phyloP scores from a whole-genome alignment of 2,113 vertebrate species.

The Struthidea cinerea region DNA sequence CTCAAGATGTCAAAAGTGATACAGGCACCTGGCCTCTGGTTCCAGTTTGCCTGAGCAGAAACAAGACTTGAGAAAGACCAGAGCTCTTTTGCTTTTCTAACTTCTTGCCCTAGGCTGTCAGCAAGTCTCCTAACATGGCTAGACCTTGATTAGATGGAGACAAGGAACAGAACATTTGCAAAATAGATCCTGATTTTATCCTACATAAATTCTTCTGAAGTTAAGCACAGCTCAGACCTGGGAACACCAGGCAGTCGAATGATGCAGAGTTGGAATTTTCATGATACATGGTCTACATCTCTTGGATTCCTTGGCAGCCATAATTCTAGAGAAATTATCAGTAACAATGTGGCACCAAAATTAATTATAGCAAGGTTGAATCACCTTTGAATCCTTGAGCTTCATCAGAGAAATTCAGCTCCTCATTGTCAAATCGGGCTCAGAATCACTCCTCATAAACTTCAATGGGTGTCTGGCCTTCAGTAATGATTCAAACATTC shows the following conservation, averaged over 20 bases:
- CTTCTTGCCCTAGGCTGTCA: neutral
- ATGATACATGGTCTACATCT: neutral
- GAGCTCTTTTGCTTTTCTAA: neutral
- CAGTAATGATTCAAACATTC: neutral
- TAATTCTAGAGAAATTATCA: neutral
- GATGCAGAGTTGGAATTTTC: neutral
- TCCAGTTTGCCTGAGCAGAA: neutral
- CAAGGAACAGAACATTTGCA: neutral
- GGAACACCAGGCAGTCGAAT: neutral
- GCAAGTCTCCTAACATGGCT: neutral
- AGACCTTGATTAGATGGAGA: neutral
- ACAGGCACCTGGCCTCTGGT: neutral
- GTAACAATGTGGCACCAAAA: neutral
- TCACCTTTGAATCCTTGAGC: neutral
- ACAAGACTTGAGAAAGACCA: conserved; percentile 6
- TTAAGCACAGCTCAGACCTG: neutral
- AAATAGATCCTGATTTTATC: neutral
- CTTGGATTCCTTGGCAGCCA: neutral
- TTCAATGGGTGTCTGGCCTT: neutral
- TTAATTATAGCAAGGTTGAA: neutral
- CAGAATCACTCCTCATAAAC: neutral
- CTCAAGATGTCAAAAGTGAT: neutral
- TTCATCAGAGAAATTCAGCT: neutral
- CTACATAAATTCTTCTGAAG: neutral
- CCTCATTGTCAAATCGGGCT: neutral